These are phyloP conservation scores for Podarcis muralis DNA, from an alignment of 2,113 vertebrate species.

Conservation along the genomic window DNA sequence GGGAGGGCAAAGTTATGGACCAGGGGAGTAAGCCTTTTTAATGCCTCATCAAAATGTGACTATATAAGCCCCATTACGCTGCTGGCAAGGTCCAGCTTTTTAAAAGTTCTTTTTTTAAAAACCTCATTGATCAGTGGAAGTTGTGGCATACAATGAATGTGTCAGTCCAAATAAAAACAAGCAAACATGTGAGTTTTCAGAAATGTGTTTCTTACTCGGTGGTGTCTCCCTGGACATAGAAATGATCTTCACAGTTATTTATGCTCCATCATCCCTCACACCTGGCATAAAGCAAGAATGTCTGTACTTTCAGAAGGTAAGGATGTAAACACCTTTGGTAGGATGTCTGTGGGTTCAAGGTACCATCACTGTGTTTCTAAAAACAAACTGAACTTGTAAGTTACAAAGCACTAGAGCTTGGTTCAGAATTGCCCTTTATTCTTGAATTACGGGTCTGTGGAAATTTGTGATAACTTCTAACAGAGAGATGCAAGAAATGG, in stretches of 20 bases:
- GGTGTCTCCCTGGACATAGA: background rate
- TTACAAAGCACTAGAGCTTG: background rate
- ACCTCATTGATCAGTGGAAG: constrained; percentile 61
- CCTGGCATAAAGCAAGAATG: background rate
- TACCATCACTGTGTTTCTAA: too few species aligned
- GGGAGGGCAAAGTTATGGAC: background rate
- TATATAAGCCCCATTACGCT: constrained; percentile 23
- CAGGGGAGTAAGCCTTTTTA: constrained; percentile 39
- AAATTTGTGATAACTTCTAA: background rate
- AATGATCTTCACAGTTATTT: background rate
- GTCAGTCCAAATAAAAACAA: constrained; percentile 69
- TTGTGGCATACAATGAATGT: constrained; percentile 72
- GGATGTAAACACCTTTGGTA: background rate
- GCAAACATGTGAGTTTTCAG: constrained; percentile 36
- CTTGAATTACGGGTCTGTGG: background rate
- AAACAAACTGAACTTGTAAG: background rate
- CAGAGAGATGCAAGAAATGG: background rate
- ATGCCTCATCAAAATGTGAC: constrained; percentile 41
- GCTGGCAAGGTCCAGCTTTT: constrained; percentile 39
- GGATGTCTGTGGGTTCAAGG: background rate
- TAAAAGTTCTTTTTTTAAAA: constrained; percentile 14
- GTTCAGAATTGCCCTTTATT: background rate
- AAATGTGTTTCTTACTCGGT: constrained; percentile 25
- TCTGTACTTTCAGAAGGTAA: background rate
- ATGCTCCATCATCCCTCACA: background rate